Conservation (phyloP, 1,140 invertebrate species). For the Harlomillsia oculata region DNA sequence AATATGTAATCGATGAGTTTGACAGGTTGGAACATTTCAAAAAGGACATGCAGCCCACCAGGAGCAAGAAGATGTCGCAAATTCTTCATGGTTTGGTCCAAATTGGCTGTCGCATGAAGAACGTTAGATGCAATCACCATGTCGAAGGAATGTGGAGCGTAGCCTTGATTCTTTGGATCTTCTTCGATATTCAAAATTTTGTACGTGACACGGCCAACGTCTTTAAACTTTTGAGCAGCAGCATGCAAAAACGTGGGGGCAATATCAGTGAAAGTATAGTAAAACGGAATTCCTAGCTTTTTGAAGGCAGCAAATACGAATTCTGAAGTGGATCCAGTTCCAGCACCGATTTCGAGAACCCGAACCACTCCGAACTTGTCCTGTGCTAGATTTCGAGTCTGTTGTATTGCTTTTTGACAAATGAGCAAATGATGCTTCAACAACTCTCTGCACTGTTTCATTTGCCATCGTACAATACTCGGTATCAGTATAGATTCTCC, state of each 20-base stretch:
- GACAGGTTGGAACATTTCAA: constrained; percentile 3
- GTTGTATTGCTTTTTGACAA: background rate
- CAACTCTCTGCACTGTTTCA: background rate
- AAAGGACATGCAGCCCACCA: constrained; percentile 2
- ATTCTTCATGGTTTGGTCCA: constrained; percentile 3
- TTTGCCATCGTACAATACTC: constrained; percentile 4
- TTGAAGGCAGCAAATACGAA: background rate
- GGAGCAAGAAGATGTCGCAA: constrained; percentile 1
- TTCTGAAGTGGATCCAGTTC: background rate
- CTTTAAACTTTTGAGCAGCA: constrained; percentile 3
- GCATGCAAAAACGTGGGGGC: constrained; percentile 12
- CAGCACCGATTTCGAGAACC: constrained; percentile 22
- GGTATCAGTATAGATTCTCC: background rate
- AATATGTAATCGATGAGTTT: constrained; percentile 3
- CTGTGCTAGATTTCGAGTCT: background rate
- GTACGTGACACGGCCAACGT: background rate
- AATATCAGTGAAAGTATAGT: constrained; percentile 24
- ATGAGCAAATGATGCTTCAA: background rate
- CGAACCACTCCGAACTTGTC: background rate
- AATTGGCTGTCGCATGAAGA: constrained; percentile 20
- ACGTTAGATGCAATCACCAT: constrained; percentile 18
- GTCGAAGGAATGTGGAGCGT: constrained; percentile 13
- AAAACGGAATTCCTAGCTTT: background rate
- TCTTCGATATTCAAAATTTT: constrained; percentile 25
- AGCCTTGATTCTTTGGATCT: constrained; percentile 22